Conservation (phyloP, 1,140 invertebrate species). For the Cotesia vestalis region DNA sequence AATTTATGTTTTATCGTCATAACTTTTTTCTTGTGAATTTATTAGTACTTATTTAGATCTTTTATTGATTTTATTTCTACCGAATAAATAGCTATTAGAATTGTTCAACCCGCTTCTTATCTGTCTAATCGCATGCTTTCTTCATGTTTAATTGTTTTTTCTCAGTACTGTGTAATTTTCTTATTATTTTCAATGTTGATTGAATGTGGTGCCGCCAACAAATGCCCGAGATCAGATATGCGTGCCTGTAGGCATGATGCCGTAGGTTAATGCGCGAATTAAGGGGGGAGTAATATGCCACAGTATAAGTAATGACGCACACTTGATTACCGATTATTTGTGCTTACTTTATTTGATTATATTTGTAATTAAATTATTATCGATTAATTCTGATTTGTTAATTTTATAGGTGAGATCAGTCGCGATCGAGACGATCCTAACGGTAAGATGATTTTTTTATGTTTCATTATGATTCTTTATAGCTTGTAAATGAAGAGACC, state of each 20-base stretch:
- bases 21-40: no score
- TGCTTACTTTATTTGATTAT: slow-evolving; percentile 37
- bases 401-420: slow-evolving; percentile 70
- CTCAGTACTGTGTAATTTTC: no score
- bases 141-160: no score
- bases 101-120: no score
- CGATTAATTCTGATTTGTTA: slow-evolving; percentile 50
- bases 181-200: no score
- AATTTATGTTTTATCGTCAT: no score
- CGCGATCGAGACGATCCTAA: slow-evolving; percentile 69
- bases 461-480: not conserved
- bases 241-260: slow-evolving; percentile 60
- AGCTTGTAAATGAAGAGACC: not conserved
- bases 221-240: slow-evolving; percentile 45
- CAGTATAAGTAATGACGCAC: slow-evolving; percentile 38
- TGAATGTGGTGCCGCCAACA: not conserved
- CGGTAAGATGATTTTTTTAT: slow-evolving; percentile 60
- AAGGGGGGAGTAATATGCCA: slow-evolving; percentile 51
- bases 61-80: no score
- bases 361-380: slow-evolving; percentile 28
- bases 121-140: no score
- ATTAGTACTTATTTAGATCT: no score
- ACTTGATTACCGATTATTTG: slow-evolving; percentile 47
- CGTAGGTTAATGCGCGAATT: slow-evolving; percentile 55
- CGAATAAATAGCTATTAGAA: no score